These are phyloP conservation scores for Monodelphis domestica DNA, from an alignment of 2,797 vertebrate genomes.

Conservation along the genomic window DNA sequence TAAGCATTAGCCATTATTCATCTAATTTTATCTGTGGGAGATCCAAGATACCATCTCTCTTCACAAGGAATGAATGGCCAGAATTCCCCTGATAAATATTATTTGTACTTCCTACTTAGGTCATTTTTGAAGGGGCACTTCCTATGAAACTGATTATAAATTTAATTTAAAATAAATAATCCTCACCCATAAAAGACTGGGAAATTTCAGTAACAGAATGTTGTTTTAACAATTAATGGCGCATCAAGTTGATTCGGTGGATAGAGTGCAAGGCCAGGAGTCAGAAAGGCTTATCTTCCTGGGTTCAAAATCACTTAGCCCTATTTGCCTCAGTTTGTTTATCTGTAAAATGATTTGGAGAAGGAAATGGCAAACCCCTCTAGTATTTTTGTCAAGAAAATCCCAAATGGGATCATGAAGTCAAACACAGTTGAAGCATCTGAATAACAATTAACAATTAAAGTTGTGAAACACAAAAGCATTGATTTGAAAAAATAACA, in stretches of 20 bases:
- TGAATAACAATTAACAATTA: not conserved
- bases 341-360: too few relatives aligned
- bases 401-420: too few relatives aligned
- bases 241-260: too few relatives aligned
- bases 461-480: not conserved
- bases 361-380: too few relatives aligned
- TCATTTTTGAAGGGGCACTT: not conserved
- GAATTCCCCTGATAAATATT: not conserved
- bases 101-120: not conserved
- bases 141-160: constrained; percentile 6
- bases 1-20: not conserved
- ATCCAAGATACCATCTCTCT: not conserved
- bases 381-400: too few relatives aligned
- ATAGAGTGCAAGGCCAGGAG: too few relatives aligned
- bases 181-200: not conserved
- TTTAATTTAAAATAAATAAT: not conserved
- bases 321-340: too few relatives aligned
- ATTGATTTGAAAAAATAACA: constrained; percentile 2
- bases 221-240: not conserved
- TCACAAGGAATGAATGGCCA: not conserved
- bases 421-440: too few relatives aligned
- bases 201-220: not conserved
- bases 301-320: too few relatives aligned
- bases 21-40: not conserved
- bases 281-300: too few relatives aligned